Evolutionary conservation across 2,797 vertebrate genomes (phyloP).

Genomic region (Galagoides demidoff): DNA sequence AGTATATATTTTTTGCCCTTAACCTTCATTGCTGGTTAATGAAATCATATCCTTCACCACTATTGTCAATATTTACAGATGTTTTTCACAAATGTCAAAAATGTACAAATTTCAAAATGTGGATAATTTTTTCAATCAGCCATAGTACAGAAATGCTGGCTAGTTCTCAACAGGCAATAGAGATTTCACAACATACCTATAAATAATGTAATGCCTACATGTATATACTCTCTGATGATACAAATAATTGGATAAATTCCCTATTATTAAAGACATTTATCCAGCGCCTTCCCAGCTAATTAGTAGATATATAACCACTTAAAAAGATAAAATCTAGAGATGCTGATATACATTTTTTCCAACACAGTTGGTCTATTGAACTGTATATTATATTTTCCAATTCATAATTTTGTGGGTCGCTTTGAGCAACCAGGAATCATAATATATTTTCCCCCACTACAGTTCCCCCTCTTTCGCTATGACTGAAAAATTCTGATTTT

Average conservation of each 20-base stretch:
- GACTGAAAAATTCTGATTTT: slow-evolving; percentile 54
- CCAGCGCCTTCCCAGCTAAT: slow-evolving; percentile 16
- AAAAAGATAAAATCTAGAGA: neutral
- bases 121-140: neutral
- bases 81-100: slow-evolving; percentile 29
- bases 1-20: neutral
- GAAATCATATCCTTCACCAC: neutral
- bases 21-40: neutral
- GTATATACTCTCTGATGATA: neutral
- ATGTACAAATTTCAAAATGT: neutral
- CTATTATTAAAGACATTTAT: neutral
- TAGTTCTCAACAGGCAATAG: slow-evolving; percentile 5
- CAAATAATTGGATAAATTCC: slow-evolving; percentile 14
- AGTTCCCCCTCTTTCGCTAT: neutral
- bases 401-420: neutral
- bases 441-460: neutral
- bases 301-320: neutral
- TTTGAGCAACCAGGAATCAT: slow-evolving; percentile 16
- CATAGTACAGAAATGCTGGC: neutral
- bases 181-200: neutral
- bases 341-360: neutral
- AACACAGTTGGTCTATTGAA: neutral
- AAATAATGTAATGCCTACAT: neutral
- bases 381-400: neutral
- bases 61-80: neutral